Evolutionary conservation across 2,113 vertebrate genomes (phyloP).

Genomic region (Corythornis vintsioides): DNA sequence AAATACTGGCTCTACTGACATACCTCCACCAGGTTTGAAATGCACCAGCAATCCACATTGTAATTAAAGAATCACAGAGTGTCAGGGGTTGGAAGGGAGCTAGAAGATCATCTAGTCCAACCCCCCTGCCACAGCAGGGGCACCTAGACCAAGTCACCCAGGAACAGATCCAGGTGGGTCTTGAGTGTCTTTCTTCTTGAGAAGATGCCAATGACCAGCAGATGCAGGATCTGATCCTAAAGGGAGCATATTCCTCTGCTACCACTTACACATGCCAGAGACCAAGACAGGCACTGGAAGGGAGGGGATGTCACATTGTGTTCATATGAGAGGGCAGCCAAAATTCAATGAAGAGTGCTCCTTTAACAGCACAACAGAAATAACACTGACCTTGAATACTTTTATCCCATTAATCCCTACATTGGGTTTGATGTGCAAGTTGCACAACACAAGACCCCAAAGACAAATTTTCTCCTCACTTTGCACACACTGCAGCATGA

Average conservation of each 20-base stretch:
- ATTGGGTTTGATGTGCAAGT: background rate
- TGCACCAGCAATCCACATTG: background rate
- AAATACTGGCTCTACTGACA: background rate
- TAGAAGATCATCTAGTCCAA: too few relatives aligned
- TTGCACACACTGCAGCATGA: background rate
- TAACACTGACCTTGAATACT: background rate
- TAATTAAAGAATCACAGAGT: background rate
- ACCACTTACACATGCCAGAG: fast-evolving
- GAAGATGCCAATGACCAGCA: background rate
- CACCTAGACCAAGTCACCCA: too few relatives aligned
- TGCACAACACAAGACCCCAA: background rate
- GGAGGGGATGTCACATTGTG: background rate
- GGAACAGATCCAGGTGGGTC: too few relatives aligned
- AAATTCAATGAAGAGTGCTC: background rate
- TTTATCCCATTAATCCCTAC: background rate
- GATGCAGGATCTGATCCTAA: background rate
- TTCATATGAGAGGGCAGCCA: background rate
- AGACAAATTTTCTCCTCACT: background rate
- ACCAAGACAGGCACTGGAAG: background rate
- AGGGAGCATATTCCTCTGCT: too few relatives aligned
- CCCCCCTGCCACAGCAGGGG: too few relatives aligned
- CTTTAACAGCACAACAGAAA: background rate
- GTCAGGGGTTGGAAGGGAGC: too few relatives aligned
- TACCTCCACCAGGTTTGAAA: background rate
- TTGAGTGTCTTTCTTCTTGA: background rate